Percentiles rank a stretch among this genome's conserved stretches.
phyloP scores from a whole-genome alignment of 2,797 vertebrate genomes.

The Atherinosoma microstoma region DNA sequence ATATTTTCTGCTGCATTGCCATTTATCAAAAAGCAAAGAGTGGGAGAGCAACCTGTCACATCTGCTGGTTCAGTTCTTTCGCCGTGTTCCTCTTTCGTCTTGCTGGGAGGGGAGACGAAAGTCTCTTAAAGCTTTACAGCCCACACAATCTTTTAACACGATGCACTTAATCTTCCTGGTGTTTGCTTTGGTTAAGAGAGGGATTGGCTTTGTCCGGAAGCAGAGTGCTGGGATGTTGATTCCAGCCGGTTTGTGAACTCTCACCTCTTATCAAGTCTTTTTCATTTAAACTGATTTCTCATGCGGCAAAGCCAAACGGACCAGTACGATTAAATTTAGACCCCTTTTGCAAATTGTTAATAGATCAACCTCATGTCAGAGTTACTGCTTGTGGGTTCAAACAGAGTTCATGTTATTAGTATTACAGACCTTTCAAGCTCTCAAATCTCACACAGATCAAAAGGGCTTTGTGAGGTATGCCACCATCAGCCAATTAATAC shows the following conservation, averaged over 20 bases:
- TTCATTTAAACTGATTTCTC: constrained; percentile 47
- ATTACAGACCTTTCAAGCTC: constrained; percentile 60
- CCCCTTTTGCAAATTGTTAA: constrained; percentile 50
- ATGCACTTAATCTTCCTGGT: constrained; percentile 63
- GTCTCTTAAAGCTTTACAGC: constrained; percentile 55
- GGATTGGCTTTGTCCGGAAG: constrained; percentile 47
- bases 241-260: constrained; percentile 44
- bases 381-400: constrained; percentile 61
- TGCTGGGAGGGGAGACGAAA: constrained; percentile 11
- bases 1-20: constrained; percentile 48
- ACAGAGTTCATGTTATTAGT: constrained; percentile 75
- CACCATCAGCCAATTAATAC: constrained; percentile 73
- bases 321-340: constrained; percentile 56
- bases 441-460: constrained; percentile 74
- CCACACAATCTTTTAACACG: constrained; percentile 55
- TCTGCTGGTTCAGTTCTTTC: constrained; percentile 44
- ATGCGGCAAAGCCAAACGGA: constrained; percentile 35
- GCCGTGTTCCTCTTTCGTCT: constrained; percentile 25
- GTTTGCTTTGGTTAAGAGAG: constrained; percentile 70
- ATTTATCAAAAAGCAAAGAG: constrained; percentile 55
- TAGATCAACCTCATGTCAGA: constrained; percentile 38
- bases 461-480: constrained; percentile 68
- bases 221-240: constrained; percentile 42
- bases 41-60: constrained; percentile 49
- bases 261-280: constrained; percentile 64